phyloP scores from a whole-genome alignment of 2,113 vertebrate species.

The Sturnus vulgaris region DNA sequence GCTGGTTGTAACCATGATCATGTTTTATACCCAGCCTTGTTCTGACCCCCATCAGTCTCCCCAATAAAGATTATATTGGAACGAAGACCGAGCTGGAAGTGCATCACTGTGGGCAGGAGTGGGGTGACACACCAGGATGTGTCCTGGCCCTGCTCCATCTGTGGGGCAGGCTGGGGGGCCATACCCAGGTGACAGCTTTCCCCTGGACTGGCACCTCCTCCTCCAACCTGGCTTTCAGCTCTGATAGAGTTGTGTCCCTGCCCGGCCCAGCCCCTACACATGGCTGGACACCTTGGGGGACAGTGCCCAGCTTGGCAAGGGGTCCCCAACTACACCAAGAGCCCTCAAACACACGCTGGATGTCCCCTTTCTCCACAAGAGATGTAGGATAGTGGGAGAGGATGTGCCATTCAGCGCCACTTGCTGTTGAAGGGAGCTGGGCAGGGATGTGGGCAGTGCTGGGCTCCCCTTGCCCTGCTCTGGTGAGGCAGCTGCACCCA shows the following conservation, averaged over 20 bases:
- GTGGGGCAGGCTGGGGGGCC: background rate
- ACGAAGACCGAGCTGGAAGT: rapidly evolving
- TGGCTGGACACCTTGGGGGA: background rate
- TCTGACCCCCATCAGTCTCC: constrained; percentile 33
- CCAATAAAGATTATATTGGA: constrained; percentile 69
- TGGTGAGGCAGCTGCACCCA: background rate
- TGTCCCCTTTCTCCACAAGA: rapidly evolving
- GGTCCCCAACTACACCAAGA: no score
- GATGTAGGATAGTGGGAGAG: rapidly evolving
- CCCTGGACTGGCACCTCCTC: background rate
- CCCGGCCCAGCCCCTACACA: rapidly evolving
- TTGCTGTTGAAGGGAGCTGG: rapidly evolving
- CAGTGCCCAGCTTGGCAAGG: background rate
- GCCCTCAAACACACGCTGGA: rapidly evolving
- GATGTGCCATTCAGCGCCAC: background rate
- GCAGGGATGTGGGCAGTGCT: rapidly evolving
- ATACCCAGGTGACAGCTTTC: background rate
- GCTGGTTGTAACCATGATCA: constrained; percentile 48
- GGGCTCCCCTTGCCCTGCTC: background rate
- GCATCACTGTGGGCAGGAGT: rapidly evolving
- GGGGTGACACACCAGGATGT: background rate
- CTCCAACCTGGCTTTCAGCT: rapidly evolving
- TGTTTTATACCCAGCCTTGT: constrained; percentile 67
- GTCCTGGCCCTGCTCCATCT: background rate
- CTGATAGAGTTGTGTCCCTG: background rate